Percentiles rank a stretch among this genome's conserved stretches.
phyloP scores from a whole-genome alignment of 2,797 vertebrate genomes.

The Parambassis ranga region DNA sequence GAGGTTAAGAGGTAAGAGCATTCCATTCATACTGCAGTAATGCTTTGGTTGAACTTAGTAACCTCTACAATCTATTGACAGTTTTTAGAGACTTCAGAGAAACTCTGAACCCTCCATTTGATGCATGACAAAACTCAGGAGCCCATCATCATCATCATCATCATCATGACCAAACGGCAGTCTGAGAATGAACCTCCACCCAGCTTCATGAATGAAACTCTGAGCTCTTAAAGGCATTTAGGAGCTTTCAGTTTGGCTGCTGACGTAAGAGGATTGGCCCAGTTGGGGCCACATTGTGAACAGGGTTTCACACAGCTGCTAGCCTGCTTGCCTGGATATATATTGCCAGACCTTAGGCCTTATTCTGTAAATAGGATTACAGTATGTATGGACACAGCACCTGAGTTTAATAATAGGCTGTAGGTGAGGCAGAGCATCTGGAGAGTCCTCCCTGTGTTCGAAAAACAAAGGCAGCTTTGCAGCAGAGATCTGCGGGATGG shows the following conservation, averaged over 20 bases:
- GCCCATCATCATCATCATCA: not conserved
- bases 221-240: conserved; percentile 58
- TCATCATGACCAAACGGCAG: not conserved
- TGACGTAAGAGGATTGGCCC: conserved; percentile 75
- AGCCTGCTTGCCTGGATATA: conserved; percentile 12
- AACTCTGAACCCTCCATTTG: not conserved
- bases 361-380: conserved; percentile 73
- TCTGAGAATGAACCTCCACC: conserved; percentile 21
- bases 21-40: not conserved
- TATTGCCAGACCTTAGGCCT: conserved; percentile 35
- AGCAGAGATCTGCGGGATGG: not conserved
- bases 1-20: not conserved
- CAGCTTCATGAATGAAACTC: conserved; percentile 44
- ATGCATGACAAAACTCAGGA: not conserved
- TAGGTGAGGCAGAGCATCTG: conserved; percentile 32
- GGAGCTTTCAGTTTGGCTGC: conserved; percentile 49
- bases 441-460: not conserved
- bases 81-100: too few species aligned
- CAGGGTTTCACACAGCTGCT: conserved; percentile 51
- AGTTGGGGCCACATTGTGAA: conserved; percentile 51
- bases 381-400: conserved; percentile 50
- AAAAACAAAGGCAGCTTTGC: not conserved
- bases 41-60: not conserved
- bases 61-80: conserved; percentile 7
- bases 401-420: conserved; percentile 1